A percentile compares a stretch with the other conserved stretches of the same genome.
Conservation (phyloP, 2,888 invertebrate genomes). For the Himalopsyche tibetana region DNA sequence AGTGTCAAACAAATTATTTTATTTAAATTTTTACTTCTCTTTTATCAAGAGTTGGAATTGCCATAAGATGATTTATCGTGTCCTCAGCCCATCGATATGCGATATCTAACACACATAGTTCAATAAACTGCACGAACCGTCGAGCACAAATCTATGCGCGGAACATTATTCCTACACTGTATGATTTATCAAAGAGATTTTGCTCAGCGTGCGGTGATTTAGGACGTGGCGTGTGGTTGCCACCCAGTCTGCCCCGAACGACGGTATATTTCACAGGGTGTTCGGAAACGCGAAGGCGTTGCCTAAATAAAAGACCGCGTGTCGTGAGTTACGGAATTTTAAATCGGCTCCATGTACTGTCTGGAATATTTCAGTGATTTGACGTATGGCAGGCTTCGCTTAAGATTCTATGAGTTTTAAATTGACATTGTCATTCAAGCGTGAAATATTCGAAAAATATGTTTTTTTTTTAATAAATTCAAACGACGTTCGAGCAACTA, state of each 20-base stretch:
- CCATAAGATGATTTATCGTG: neutral
- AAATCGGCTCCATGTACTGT: no score
- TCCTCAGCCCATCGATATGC: slow-evolving; percentile 11
- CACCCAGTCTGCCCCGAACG: slow-evolving; percentile 19
- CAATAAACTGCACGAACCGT: slow-evolving; percentile 19
- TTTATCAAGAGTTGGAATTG: slow-evolving; percentile 7
- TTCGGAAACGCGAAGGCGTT: neutral
- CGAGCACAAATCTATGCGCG: slow-evolving; percentile 8
- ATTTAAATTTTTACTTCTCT: slow-evolving; percentile 21
- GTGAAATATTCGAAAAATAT: no score
- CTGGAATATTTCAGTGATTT: no score
- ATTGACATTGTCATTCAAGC: no score
- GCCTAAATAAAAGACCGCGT: neutral
- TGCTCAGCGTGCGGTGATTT: slow-evolving; percentile 4
- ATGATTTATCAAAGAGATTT: slow-evolving; percentile 42
- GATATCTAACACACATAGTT: slow-evolving; percentile 33
- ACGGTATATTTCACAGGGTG: slow-evolving; percentile 1
- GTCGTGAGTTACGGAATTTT: no score
- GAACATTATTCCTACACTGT: slow-evolving; percentile 35
- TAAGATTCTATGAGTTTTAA: no score
- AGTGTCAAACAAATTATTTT: neutral
- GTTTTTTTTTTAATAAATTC: no score
- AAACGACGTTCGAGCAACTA: no score
- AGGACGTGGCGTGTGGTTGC: slow-evolving; percentile 11
- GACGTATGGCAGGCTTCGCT: no score